Percentiles rank a stretch among this genome's conserved stretches.
phyloP scores from a whole-genome alignment of 2,113 vertebrate genomes.

The Centropus bengalensis region DNA sequence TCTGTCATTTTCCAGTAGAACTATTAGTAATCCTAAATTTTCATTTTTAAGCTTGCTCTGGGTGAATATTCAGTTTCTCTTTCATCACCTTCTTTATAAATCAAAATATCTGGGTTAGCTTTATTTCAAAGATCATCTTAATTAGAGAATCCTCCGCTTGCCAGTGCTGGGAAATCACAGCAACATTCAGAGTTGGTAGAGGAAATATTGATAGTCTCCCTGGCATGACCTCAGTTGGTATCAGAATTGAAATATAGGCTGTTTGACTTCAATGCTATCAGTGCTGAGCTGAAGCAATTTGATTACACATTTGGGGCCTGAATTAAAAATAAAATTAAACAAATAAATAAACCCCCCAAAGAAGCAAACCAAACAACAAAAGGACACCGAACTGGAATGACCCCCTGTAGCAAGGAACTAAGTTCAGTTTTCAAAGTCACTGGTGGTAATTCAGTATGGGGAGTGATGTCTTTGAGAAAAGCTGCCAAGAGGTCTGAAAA shows the following conservation, averaged over 20 bases:
- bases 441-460: background rate
- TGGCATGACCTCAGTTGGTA: background rate
- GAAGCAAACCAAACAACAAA: background rate
- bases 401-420: background rate
- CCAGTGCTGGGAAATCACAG: background rate
- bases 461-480: constrained; percentile 34
- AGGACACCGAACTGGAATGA: background rate
- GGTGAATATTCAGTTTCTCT: background rate
- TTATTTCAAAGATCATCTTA: background rate
- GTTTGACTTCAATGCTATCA: background rate
- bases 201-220: background rate
- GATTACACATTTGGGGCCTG: background rate
- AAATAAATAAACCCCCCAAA: background rate
- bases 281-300: background rate
- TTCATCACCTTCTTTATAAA: background rate
- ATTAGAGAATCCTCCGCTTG: background rate
- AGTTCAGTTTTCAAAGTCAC: constrained; percentile 25
- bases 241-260: background rate
- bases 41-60: background rate
- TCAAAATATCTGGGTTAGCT: background rate
- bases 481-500: constrained; percentile 66
- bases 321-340: background rate
- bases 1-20: background rate
- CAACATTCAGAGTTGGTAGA: background rate
- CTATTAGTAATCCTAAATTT: background rate